Conservation (phyloP, 2,113 vertebrate genomes). For the Neopipo cinnamomea region DNA sequence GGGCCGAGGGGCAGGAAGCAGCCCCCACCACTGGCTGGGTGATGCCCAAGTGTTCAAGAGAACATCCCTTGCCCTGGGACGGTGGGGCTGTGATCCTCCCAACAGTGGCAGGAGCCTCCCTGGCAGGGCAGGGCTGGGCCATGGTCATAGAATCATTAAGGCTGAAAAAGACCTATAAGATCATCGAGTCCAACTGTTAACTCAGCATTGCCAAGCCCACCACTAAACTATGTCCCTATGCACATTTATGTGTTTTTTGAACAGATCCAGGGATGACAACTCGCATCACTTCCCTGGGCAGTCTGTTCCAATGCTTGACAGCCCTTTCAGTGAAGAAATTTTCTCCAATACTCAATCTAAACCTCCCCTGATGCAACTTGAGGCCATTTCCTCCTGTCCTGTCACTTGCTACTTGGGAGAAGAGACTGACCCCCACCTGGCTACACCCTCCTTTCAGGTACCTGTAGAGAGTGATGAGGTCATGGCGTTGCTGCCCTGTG, state of each 20-base stretch:
- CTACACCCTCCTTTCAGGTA: not conserved
- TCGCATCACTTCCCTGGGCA: not conserved
- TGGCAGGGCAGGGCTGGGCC: not conserved
- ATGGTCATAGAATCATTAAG: not conserved
- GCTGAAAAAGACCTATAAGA: not conserved
- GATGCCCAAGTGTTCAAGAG: rapidly evolving
- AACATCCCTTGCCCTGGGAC: too few species aligned
- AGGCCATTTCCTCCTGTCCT: not conserved
- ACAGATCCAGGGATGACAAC: not conserved
- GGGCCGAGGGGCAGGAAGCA: rapidly evolving
- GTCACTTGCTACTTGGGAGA: not conserved
- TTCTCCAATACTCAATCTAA: not conserved
- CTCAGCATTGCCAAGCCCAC: not conserved
- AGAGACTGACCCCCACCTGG: not conserved
- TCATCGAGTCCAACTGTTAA: not conserved
- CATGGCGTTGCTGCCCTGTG: rapidly evolving
- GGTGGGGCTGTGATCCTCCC: not conserved
- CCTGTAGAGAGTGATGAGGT: not conserved
- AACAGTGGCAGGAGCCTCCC: not conserved
- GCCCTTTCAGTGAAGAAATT: not conserved
- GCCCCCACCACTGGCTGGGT: rapidly evolving
- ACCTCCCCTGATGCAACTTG: not conserved
- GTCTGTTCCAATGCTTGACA: not conserved
- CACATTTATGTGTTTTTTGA: not conserved
- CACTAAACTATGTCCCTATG: not conserved